phyloP scores from a whole-genome alignment of 2,797 vertebrate species.

The Pseudocheirus occidentalis region DNA sequence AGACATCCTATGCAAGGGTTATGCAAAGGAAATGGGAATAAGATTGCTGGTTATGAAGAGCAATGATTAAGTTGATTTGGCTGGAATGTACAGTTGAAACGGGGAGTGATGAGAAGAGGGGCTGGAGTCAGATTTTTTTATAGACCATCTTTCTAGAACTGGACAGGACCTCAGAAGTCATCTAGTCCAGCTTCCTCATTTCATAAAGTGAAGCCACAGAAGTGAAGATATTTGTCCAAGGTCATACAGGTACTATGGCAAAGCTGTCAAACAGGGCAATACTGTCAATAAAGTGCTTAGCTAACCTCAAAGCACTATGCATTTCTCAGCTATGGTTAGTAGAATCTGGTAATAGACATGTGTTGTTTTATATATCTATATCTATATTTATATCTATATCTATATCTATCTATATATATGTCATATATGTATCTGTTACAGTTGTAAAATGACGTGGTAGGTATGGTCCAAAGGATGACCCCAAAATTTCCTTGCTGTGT shows the following conservation, averaged over 20 bases:
- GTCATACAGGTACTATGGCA: not conserved
- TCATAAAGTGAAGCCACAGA: not conserved
- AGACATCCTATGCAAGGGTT: not conserved
- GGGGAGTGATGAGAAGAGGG: not conserved
- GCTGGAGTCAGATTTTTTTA: not conserved
- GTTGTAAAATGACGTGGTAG: not conserved
- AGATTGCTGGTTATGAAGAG: not conserved
- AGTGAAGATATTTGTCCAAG: not conserved
- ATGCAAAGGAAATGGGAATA: not conserved
- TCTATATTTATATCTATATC: no score
- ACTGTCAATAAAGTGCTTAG: not conserved
- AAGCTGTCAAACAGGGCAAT: not conserved
- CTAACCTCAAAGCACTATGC: not conserved
- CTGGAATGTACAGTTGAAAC: not conserved
- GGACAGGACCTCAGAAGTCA: not conserved
- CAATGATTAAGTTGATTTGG: not conserved
- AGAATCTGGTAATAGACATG: not conserved
- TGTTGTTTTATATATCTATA: not conserved
- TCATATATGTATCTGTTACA: not conserved
- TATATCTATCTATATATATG: no score
- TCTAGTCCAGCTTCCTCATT: not conserved
- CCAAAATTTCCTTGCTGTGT: not conserved
- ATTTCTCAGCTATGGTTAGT: not conserved
- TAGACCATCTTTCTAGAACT: not conserved
- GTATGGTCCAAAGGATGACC: not conserved